phyloP scores from a whole-genome alignment of 2,888 invertebrate genomes.

The Colostygia pectinataria region DNA sequence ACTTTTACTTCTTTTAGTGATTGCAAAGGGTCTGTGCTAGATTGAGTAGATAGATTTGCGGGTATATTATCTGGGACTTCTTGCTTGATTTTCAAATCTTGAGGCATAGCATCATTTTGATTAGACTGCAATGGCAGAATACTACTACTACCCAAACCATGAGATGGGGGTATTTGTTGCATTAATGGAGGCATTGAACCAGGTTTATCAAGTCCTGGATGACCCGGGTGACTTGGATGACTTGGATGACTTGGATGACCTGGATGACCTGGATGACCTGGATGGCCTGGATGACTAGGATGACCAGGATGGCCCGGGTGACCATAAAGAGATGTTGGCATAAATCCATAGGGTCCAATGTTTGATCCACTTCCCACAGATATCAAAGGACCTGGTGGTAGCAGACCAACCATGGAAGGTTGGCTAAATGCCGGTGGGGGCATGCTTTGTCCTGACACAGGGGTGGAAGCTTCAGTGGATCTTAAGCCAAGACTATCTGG shows the following conservation, averaged over 20 bases:
- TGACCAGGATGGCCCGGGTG: conserved; percentile 55
- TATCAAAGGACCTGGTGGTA: conserved; percentile 84
- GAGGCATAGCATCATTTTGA: conserved; percentile 75
- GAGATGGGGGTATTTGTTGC: conserved; percentile 68
- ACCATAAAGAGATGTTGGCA: conserved; percentile 78
- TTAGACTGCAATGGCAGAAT: conserved; percentile 58
- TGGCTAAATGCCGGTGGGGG: conserved; percentile 77
- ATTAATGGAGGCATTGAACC: conserved; percentile 65
- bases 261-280: conserved; percentile 60
- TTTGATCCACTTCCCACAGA: conserved; percentile 83
- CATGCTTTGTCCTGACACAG: conserved; percentile 68
- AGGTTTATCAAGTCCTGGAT: conserved; percentile 70
- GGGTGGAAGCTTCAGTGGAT: conserved; percentile 62
- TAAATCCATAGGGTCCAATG: conserved; percentile 85
- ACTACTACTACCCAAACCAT: conserved; percentile 58
- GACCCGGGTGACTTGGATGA: conserved; percentile 62
- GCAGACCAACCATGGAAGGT: conserved; percentile 79
- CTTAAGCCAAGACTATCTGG: conserved; percentile 71
- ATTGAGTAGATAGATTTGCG: conserved; percentile 77
- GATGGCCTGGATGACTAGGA: conserved; percentile 59
- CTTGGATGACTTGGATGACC: conserved; percentile 63
- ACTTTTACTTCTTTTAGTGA: conserved; percentile 91
- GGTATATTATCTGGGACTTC: conserved; percentile 80
- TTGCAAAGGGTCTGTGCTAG: conserved; percentile 87
- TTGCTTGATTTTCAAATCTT: conserved; percentile 80